Evolutionary conservation across 2,888 invertebrate species (phyloP).

Genomic region (Agapostemon virescens): DNA sequence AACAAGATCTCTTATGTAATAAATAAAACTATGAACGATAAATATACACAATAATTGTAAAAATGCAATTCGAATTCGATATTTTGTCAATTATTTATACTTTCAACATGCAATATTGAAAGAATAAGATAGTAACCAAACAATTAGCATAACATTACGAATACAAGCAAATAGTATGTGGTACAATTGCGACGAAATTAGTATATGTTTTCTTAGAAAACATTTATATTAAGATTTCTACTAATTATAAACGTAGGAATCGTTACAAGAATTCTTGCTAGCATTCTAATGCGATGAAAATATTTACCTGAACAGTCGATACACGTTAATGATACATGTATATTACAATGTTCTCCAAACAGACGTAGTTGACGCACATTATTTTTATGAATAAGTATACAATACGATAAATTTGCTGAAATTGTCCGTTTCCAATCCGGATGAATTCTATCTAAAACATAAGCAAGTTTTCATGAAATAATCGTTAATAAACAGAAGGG

Average conservation of each 20-base stretch:
- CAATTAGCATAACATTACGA: not conserved
- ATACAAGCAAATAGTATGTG: not conserved
- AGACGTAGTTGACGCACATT: not conserved
- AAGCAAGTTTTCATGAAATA: not conserved
- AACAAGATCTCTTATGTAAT: not conserved
- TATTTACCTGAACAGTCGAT: conserved; percentile 41
- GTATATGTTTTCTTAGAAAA: not conserved
- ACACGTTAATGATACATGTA: conserved; percentile 2
- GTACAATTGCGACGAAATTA: not conserved
- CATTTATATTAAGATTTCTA: not conserved
- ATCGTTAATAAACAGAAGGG: not conserved
- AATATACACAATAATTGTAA: not conserved
- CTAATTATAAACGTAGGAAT: not conserved
- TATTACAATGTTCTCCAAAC: not conserved
- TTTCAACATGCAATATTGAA: conserved; percentile 5
- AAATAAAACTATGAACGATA: not conserved
- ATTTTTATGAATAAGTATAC: not conserved
- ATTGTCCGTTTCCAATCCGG: not conserved
- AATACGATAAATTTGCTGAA: not conserved
- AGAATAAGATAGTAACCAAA: conserved; percentile 20
- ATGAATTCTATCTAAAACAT: not conserved
- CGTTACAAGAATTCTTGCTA: not conserved
- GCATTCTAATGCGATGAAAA: not conserved
- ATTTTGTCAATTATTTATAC: not conserved
- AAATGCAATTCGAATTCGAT: not conserved